phyloP scores from a whole-genome alignment of 2,888 invertebrate species.

The Acrobasis suavella region DNA sequence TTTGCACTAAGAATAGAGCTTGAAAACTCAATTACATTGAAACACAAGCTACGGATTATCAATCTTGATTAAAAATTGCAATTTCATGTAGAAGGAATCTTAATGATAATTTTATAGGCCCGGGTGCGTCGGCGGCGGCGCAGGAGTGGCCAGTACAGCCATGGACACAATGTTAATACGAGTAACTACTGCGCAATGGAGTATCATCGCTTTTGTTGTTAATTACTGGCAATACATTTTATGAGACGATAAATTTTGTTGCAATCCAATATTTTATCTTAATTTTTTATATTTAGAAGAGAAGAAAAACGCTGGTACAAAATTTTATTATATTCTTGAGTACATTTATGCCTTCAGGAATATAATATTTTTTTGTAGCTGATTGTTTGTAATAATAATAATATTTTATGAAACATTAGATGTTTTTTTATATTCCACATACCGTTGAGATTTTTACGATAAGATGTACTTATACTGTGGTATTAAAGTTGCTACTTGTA shows the following conservation, averaged over 20 bases:
- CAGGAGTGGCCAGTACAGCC: neutral
- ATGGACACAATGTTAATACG: slow-evolving; percentile 2
- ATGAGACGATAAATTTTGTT: neutral
- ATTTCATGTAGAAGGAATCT: slow-evolving; percentile 12
- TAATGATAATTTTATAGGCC: slow-evolving; percentile 20
- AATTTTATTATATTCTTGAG: too few species aligned
- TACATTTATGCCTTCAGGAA: too few species aligned
- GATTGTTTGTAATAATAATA: too few species aligned
- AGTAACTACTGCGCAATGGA: neutral
- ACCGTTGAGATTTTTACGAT: too few species aligned
- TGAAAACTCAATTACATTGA: slow-evolving; percentile 16
- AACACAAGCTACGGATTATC: slow-evolving; percentile 1
- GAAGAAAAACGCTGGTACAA: too few species aligned
- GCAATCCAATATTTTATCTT: too few species aligned
- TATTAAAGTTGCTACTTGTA: too few species aligned
- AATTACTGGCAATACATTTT: neutral
- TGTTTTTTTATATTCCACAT: too few species aligned
- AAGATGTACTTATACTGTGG: too few species aligned
- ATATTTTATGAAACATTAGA: too few species aligned
- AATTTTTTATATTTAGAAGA: too few species aligned
- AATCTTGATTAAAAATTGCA: slow-evolving; percentile 15
- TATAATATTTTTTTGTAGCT: too few species aligned
- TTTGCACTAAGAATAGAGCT: neutral
- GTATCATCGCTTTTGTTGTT: neutral
- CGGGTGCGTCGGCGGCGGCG: neutral